Evolutionary conservation across 64 coral and sea anemone genomes (phyloP).

Genomic region (Dendronephthya gigantea): DNA sequence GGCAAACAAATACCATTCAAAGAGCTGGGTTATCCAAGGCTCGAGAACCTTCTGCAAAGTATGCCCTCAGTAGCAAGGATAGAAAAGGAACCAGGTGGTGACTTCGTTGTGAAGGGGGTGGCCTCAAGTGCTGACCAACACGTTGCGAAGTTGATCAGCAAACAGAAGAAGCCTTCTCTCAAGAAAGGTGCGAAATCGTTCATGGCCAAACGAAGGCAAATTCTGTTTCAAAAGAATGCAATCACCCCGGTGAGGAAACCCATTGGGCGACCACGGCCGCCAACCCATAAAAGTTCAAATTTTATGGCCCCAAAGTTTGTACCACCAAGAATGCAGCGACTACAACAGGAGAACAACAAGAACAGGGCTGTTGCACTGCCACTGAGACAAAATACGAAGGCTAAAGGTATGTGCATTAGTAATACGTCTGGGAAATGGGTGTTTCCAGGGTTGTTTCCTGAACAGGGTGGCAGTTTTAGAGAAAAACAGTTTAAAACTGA

Average conservation of each 20-base stretch:
- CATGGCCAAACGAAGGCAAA: conserved; percentile 3
- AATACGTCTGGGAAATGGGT: background rate
- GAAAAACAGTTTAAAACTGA: no score
- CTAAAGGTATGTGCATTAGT: background rate
- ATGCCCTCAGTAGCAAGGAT: conserved; percentile 61
- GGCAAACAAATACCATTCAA: conserved; percentile 47
- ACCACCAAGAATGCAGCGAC: background rate
- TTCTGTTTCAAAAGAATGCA: no score
- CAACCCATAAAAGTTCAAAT: no score
- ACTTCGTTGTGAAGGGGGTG: conserved; percentile 63
- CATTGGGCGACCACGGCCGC: background rate
- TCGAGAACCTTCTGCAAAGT: conserved; percentile 57
- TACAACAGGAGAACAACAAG: background rate
- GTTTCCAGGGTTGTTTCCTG: no score
- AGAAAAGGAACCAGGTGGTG: conserved; percentile 46
- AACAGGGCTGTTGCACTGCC: background rate
- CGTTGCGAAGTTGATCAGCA: conserved; percentile 76
- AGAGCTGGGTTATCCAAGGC: conserved; percentile 51
- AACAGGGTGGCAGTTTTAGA: no score
- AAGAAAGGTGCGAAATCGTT: conserved; percentile 35
- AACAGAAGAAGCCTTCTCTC: conserved; percentile 75
- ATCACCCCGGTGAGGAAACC: background rate
- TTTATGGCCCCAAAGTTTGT: background rate
- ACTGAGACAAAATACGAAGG: background rate
- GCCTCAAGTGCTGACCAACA: conserved; percentile 69